Evolutionary conservation across 1,140 invertebrate genomes (phyloP).

Genomic region (Drosophila triauraria): DNA sequence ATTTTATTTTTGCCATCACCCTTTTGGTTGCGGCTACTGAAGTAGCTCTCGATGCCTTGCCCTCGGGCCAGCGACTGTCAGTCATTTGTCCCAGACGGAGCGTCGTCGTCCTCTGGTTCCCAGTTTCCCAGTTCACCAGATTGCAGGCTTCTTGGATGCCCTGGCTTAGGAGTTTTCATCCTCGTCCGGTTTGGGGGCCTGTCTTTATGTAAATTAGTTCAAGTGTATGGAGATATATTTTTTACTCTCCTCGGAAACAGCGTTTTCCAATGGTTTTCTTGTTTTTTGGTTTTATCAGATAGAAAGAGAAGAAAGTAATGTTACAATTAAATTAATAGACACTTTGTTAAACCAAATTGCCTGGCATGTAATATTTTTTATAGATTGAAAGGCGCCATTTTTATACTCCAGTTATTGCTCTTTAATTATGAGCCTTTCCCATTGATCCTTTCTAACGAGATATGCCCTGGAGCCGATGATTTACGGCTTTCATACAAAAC

Average conservation of each 20-base stretch:
- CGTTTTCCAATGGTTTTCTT: not conserved
- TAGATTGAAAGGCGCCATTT: too few relatives aligned
- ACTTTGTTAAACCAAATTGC: not conserved
- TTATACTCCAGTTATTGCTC: not conserved
- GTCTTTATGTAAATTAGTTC: constrained; percentile 83
- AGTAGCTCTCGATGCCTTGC: constrained; percentile 69
- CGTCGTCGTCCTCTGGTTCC: constrained; percentile 38
- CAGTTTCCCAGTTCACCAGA: constrained; percentile 1
- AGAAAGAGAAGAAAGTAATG: too few relatives aligned
- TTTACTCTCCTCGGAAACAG: not conserved
- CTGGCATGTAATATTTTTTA: not conserved
- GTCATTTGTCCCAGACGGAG: constrained; percentile 75
- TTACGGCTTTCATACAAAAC: constrained; percentile 30
- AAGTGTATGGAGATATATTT: constrained; percentile 40
- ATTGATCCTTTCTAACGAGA: constrained; percentile 41
- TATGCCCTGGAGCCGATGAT: constrained; percentile 22
- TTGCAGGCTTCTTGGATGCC: not conserved
- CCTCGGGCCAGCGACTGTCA: constrained; percentile 69
- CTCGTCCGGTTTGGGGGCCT: constrained; percentile 21
- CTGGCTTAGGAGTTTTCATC: not conserved
- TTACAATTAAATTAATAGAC: not conserved
- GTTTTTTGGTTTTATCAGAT: not conserved
- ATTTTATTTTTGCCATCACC: constrained; percentile 47
- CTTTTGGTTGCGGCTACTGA: constrained; percentile 72
- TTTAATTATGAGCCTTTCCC: constrained; percentile 3